These are phyloP conservation scores for Melipona bicolor DNA, from an alignment of 2,888 invertebrate genomes.

Conservation along the genomic window DNA sequence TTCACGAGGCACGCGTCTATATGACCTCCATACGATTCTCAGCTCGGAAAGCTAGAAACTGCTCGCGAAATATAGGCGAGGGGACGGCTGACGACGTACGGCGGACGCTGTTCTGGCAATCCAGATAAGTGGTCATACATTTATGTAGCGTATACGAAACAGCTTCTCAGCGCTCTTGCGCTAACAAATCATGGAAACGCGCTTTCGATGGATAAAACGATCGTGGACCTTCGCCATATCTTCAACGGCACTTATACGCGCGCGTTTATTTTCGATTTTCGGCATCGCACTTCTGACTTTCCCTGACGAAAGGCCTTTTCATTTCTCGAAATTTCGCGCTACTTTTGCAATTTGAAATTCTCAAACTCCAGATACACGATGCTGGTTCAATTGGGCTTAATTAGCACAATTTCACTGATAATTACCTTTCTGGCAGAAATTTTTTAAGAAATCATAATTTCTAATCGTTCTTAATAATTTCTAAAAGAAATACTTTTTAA, in stretches of 20 bases:
- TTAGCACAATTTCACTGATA: too few relatives aligned
- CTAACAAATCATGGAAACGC: slow-evolving; percentile 62
- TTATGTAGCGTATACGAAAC: slow-evolving; percentile 77
- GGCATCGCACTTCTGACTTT: too few relatives aligned
- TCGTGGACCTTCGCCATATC: not conserved
- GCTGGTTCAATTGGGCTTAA: too few relatives aligned
- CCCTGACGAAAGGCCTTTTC: too few relatives aligned
- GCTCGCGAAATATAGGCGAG: slow-evolving; percentile 69
- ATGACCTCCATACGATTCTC: slow-evolving; percentile 32
- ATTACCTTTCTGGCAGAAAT: too few relatives aligned
- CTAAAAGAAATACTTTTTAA: too few relatives aligned
- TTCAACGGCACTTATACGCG: not conserved
- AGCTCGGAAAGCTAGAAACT: slow-evolving; percentile 43
- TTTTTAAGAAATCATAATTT: too few relatives aligned
- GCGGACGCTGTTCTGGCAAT: slow-evolving; percentile 80
- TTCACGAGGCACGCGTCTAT: slow-evolving; percentile 79
- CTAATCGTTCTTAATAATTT: too few relatives aligned
- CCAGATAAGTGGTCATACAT: slow-evolving; percentile 84
- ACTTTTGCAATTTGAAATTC: too few relatives aligned
- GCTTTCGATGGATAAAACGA: slow-evolving; percentile 35
- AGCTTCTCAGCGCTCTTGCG: slow-evolving; percentile 14
- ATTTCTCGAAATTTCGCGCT: too few relatives aligned
- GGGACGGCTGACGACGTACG: slow-evolving; percentile 57
- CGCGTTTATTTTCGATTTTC: too few relatives aligned
- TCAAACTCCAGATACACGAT: too few relatives aligned